These are phyloP conservation scores for Carcina quercana DNA, from an alignment of 2,888 invertebrate genomes.

Conservation along the genomic window DNA sequence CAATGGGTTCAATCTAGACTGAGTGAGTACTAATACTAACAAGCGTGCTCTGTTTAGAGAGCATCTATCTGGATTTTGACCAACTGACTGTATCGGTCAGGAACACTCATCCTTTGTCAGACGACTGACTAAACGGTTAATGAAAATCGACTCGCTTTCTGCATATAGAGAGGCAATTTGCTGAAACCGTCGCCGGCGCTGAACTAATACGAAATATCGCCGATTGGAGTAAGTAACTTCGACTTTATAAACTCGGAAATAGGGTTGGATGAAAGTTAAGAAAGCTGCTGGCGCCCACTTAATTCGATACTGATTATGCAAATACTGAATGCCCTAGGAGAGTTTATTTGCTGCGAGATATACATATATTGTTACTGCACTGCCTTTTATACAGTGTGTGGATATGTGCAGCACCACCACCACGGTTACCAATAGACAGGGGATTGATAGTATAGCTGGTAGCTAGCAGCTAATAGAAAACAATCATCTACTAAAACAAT, in stretches of 20 bases:
- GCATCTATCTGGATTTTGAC: conserved; percentile 10
- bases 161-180: conserved; percentile 65
- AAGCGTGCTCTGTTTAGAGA: too few species aligned
- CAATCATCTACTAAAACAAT: too few species aligned
- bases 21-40: too few species aligned
- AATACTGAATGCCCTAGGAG: conserved; percentile 37
- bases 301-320: conserved; percentile 44
- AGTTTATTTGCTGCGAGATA: too few species aligned
- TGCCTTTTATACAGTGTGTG: too few species aligned
- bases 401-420: too few species aligned
- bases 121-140: conserved; percentile 44
- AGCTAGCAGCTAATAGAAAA: too few species aligned
- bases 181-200: conserved; percentile 48
- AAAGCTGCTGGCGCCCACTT: conserved; percentile 3
- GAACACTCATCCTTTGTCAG: conserved; percentile 38
- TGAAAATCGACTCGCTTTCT: conserved; percentile 63
- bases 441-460: too few species aligned
- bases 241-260: conserved; percentile 22
- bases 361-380: too few species aligned
- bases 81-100: conserved; percentile 18
- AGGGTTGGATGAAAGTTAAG: conserved; percentile 16
- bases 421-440: too few species aligned
- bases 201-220: conserved; percentile 47
- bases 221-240: conserved; percentile 26
- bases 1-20: too few species aligned